Evolutionary conservation across 2,113 vertebrate species (phyloP).

Genomic region (Cardinalis cardinalis): DNA sequence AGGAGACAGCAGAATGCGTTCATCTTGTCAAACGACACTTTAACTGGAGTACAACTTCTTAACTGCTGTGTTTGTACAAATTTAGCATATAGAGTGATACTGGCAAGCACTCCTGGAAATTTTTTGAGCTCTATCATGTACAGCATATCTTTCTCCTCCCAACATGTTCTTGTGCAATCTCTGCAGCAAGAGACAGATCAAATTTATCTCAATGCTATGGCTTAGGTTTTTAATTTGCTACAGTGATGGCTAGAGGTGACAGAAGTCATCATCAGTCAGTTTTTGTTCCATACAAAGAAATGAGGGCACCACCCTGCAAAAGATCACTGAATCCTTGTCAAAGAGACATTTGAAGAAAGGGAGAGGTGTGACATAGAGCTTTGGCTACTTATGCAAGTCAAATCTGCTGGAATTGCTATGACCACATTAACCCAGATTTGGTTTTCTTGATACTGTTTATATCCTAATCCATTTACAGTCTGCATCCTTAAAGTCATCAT

Average conservation of each 20-base stretch:
- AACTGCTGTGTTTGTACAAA: slow-evolving; percentile 54
- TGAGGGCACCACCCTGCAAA: background rate
- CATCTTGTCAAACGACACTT: slow-evolving; percentile 38
- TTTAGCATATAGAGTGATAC: slow-evolving; percentile 55
- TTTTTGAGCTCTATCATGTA: background rate
- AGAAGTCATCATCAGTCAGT: background rate
- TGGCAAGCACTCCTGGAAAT: slow-evolving; percentile 22
- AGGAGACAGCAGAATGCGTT: slow-evolving; percentile 32
- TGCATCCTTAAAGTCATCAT: background rate
- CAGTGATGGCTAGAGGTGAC: background rate
- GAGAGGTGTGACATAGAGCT: background rate
- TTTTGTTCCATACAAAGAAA: background rate
- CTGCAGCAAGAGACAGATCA: slow-evolving; percentile 7
- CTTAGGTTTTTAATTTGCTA: background rate
- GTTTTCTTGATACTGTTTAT: background rate
- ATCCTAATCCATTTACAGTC: background rate
- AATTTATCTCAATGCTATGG: background rate
- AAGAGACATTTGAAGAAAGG: background rate
- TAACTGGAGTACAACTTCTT: slow-evolving; percentile 44
- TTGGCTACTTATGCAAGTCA: background rate
- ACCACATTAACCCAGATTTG: background rate
- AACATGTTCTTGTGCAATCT: background rate
- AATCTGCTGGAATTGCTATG: background rate
- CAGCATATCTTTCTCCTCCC: background rate
- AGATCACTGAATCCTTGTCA: background rate